Evolutionary conservation across 2,888 invertebrate genomes (phyloP).

Genomic region (Hydropsyche betteni): DNA sequence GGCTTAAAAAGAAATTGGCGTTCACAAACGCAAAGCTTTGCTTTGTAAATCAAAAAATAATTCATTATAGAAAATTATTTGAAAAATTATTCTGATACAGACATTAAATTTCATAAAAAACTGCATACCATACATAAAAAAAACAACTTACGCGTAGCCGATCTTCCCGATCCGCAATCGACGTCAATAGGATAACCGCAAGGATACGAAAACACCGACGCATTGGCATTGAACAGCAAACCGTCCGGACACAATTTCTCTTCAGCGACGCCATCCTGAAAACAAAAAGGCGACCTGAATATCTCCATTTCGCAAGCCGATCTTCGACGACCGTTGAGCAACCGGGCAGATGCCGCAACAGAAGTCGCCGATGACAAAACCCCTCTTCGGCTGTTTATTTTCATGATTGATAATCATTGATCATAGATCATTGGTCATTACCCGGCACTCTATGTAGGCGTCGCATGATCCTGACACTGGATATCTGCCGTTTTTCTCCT

Average conservation of each 20-base stretch:
- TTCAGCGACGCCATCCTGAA: slow-evolving; percentile 74
- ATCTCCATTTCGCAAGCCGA: background rate
- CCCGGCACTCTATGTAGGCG: slow-evolving; percentile 75
- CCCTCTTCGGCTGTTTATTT: background rate
- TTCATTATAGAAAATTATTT: too few species aligned
- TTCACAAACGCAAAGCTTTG: too few species aligned
- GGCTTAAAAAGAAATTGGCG: too few species aligned
- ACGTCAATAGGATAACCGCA: slow-evolving; percentile 88
- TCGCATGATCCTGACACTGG: slow-evolving; percentile 77
- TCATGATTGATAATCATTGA: background rate
- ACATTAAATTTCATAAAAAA: too few species aligned
- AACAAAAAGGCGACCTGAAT: slow-evolving; percentile 21
- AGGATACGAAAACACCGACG: slow-evolving; percentile 73
- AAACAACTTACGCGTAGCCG: slow-evolving; percentile 70
- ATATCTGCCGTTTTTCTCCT: slow-evolving; percentile 75
- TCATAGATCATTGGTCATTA: slow-evolving; percentile 56
- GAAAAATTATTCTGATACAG: too few species aligned
- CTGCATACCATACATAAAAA: slow-evolving; percentile 23
- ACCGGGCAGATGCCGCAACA: too few species aligned
- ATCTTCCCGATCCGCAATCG: slow-evolving; percentile 73
- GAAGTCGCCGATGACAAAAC: too few species aligned
- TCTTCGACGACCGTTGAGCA: too few species aligned
- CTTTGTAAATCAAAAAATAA: too few species aligned
- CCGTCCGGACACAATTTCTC: slow-evolving; percentile 86
- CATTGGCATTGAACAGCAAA: slow-evolving; percentile 78